Evolutionary conservation across 64 coral and sea anemone genomes (phyloP).

Genomic region (Pocillopora damicornis): DNA sequence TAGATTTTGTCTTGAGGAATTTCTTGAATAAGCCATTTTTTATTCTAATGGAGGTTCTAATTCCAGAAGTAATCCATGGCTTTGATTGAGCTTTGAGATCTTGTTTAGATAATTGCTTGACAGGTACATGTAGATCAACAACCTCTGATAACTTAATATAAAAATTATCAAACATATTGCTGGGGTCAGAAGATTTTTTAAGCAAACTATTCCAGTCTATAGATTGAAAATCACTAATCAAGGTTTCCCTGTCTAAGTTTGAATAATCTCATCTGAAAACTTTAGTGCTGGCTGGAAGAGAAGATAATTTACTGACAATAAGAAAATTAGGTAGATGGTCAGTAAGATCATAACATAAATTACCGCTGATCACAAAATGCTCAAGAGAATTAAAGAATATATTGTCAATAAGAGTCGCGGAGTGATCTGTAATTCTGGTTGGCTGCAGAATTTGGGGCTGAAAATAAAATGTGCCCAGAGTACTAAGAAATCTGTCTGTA

Average conservation of each 20-base stretch:
- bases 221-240: conserved; percentile 19
- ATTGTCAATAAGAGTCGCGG: conserved; percentile 23
- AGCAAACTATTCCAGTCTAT: conserved; percentile 19
- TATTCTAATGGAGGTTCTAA: conserved; percentile 36
- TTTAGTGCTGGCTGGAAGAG: background rate
- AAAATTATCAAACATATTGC: conserved; percentile 10
- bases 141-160: background rate
- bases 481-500: conserved; percentile 25
- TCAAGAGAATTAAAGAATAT: conserved; percentile 40
- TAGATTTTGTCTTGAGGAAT: conserved; percentile 10
- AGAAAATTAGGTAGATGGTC: conserved; percentile 25
- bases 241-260: background rate
- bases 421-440: conserved; percentile 36
- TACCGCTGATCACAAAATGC: conserved; percentile 1
- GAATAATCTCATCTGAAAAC: conserved; percentile 20
- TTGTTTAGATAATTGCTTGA: conserved; percentile 28
- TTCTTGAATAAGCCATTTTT: background rate
- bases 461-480: conserved; percentile 18
- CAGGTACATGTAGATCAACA: background rate
- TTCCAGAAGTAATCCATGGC: conserved; percentile 30
- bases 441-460: conserved; percentile 33
- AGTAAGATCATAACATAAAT: conserved; percentile 8
- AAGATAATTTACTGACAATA: conserved; percentile 19
- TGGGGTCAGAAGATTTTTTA: background rate
- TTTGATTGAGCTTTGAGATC: conserved; percentile 13